Evolutionary conservation across 2,797 vertebrate genomes (phyloP).

Genomic region (Pyrocephalus nanus): DNA sequence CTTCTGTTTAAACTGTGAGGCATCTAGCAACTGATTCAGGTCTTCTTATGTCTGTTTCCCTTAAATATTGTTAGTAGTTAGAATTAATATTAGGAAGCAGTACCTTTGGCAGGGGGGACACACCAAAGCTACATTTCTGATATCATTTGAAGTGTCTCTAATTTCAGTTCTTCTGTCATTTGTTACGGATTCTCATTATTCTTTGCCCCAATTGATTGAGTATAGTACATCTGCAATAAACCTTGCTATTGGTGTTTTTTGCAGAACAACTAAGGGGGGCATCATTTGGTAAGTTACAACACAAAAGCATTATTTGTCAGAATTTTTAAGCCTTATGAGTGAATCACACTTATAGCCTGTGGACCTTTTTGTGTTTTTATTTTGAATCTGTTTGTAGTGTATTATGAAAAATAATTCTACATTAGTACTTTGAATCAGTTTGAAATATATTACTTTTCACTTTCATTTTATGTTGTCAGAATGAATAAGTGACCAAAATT

Average conservation of each 20-base stretch:
- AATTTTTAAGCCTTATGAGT: not conserved
- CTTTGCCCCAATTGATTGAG: not conserved
- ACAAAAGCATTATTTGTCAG: not conserved
- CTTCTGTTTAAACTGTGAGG: not conserved
- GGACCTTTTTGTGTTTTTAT: not conserved
- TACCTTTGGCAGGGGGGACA: not conserved
- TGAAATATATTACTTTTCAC: not conserved
- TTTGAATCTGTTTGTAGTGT: not conserved
- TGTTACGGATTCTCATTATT: not conserved
- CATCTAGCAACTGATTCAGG: not conserved
- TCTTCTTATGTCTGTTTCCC: not conserved
- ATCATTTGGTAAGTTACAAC: not conserved
- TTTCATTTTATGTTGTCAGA: not conserved
- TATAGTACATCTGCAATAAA: not conserved
- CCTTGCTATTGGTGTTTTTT: accelerated
- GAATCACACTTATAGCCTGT: not conserved
- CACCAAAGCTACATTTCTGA: not conserved
- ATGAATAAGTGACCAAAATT: not conserved
- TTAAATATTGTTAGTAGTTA: not conserved
- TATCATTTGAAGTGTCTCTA: not conserved
- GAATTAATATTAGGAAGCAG: not conserved
- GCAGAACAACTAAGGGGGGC: accelerated
- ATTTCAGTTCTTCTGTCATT: not conserved
- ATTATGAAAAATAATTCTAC: not conserved
- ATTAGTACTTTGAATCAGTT: not conserved